These are phyloP conservation scores for Taurulus bubalis DNA, from an alignment of 2,113 vertebrate species.

Conservation along the genomic window DNA sequence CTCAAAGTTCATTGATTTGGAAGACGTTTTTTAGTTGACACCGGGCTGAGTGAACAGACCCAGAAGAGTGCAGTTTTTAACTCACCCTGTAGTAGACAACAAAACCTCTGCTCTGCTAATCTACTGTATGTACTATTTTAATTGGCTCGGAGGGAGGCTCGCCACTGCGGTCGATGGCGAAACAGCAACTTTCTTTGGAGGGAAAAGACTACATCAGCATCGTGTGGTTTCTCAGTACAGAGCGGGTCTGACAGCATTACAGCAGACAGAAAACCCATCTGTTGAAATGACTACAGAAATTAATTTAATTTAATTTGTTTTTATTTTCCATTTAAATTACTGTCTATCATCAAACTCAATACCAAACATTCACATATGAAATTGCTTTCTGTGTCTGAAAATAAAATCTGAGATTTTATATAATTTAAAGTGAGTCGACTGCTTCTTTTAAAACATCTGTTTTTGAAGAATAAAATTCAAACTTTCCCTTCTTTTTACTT, in stretches of 20 bases:
- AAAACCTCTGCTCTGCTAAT: constrained; percentile 29
- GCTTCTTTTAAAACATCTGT: constrained; percentile 8
- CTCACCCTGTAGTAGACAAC: constrained; percentile 3
- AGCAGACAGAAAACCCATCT: constrained; percentile 30
- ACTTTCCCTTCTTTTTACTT: background rate
- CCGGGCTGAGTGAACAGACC: constrained; percentile 38
- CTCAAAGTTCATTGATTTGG: constrained; percentile 72
- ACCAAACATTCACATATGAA: constrained; percentile 12
- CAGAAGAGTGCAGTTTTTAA: constrained; percentile 15
- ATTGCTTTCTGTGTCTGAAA: background rate
- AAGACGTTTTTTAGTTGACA: constrained; percentile 57
- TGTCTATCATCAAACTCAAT: constrained; percentile 20
- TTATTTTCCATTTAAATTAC: constrained; percentile 22
- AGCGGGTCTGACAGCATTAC: constrained; percentile 12
- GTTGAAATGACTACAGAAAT: constrained; percentile 14
- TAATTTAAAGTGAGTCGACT: background rate
- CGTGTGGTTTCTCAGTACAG: background rate
- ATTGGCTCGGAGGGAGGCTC: constrained; percentile 35
- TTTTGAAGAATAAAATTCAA: background rate
- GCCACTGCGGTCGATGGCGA: background rate
- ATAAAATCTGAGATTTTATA: constrained; percentile 8
- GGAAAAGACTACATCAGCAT: background rate
- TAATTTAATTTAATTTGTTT: constrained; percentile 13
- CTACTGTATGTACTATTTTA: constrained; percentile 39
- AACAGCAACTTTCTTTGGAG: constrained; percentile 22